Base-by-base conservation (phyloP, 2,113 vertebrate species). In the Tetrao urogallus region DNA sequence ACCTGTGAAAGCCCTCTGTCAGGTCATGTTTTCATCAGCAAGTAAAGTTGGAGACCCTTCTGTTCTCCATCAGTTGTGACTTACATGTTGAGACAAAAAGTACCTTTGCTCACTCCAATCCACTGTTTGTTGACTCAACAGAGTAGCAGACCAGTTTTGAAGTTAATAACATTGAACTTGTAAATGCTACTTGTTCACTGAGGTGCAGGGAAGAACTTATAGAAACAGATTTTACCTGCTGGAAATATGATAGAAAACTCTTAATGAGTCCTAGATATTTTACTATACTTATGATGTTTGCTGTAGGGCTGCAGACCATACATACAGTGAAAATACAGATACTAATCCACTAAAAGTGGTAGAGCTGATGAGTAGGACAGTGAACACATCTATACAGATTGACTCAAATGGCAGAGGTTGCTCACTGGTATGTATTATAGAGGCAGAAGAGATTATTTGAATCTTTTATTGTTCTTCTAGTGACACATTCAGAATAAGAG, bases 91-190 rank as follows among this genome's bases (percentile, higher is more conserved):
- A 85, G 18, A 16, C 25, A 69, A 47, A 89, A 48, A 2, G 0
- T 13, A 7, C 28, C 32, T 34, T 40, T 56, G 11, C 4, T 65
- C 21, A 22, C 25, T 96, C 42, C 77, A 87, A 78, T 91, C 95
- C 89, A 95, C 56, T 92, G 58, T 87, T 87, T 94, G 27, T 61
- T 95, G 82, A 92, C 32, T 63, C 88, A 92, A 92, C 77, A 83
- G 74, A 89, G 70, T 86, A 95, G 89, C 81, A 90, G 19, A 87
- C 61, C 84, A 84, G 20, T 70, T 82, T 25, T 72, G 88, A 94
- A 94, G 88, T 90, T 89, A 89, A 86, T 89, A 86, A 93, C 85
- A 83, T 36, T 84, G 48, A 90, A 96, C 75, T 43, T 89, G 74
- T 93, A 86, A 74, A 79, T 34, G 90, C 36, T 75, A 74, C 85